These are phyloP conservation scores for Zapornia atra DNA, from an alignment of 2,113 vertebrate genomes.

Conservation along the genomic window DNA sequence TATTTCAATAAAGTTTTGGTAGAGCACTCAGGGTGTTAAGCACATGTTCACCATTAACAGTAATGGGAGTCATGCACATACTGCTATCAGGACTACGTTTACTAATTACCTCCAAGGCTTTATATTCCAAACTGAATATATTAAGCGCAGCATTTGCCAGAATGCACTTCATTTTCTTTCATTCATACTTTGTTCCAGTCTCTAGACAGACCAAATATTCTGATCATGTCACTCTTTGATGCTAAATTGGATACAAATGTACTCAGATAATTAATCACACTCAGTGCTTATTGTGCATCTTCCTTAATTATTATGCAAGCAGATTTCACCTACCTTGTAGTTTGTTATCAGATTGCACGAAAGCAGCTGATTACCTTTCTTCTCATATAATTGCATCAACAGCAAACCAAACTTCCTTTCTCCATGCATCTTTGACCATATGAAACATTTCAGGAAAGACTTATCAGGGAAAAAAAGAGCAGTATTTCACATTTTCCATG, in stretches of 20 bases:
- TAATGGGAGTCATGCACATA: neutral
- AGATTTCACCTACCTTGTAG: slow-evolving; percentile 55
- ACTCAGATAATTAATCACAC: slow-evolving; percentile 63
- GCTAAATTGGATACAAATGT: slow-evolving; percentile 58
- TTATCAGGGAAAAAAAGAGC: neutral
- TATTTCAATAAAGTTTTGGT: slow-evolving; percentile 34
- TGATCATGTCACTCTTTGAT: slow-evolving; percentile 10
- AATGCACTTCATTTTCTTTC: slow-evolving; percentile 11
- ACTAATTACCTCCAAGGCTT: slow-evolving; percentile 26
- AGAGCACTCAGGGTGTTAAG: slow-evolving; percentile 13
- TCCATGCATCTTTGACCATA: neutral
- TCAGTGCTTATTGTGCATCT: slow-evolving; percentile 50
- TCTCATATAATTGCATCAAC: slow-evolving; percentile 49
- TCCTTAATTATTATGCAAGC: slow-evolving; percentile 45
- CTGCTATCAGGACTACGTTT: neutral
- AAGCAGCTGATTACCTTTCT: slow-evolving; percentile 60
- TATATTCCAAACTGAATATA: neutral
- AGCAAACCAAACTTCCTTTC: neutral
- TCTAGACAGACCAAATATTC: slow-evolving; percentile 41
- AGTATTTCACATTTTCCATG: neutral
- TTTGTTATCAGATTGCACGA: slow-evolving; percentile 45
- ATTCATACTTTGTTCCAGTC: slow-evolving; percentile 14
- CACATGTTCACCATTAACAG: slow-evolving; percentile 32
- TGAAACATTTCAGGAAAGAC: neutral
- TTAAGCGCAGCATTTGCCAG: slow-evolving; percentile 8